Evolutionary conservation across 92 coral and sea anemone species (phyloP), one percentile per base, ranked within the genome.

Genomic region (Umimayanthus kanabou): DNA sequence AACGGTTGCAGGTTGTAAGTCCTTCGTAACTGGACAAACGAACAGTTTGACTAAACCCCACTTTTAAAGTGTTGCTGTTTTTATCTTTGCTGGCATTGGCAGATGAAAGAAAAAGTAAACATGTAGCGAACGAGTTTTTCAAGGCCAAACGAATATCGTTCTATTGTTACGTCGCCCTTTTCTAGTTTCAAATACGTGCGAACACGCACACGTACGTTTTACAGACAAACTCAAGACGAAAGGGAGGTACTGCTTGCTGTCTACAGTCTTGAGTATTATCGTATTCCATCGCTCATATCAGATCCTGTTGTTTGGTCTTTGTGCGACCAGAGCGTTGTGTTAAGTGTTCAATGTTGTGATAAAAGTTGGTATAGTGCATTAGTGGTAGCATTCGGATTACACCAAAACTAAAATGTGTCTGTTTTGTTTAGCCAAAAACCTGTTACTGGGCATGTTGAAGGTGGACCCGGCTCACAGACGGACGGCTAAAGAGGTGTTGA

Each of bases 391-490:
- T 6, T 58, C 20, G 20, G 84, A 33, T 18, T 72, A 22, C 18
- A 23, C n/a, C 42, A 23, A 26, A 28, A 33, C 25, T 26, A 69
- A 71, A 13, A 26, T 45, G 6, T 49, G 10, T 84, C 71, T 49
- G 22, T 18, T 85, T 16, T 39, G 72, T 47, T 30, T 90, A 96
- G 99, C 99, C 77, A 96, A 95, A 86, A 95, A 96, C 85, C 94
- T 96, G 74, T 85, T 96, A 71, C 98, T 95, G 83, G 99, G 99
- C 61, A 97, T 97, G 99, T 92, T 97, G 28, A 96, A 97, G 84
- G 98, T 96, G 69, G 99, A 96, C 93, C 99, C 99, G 82, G 99
- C 99, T 3, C 94, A 96, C 85, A 90, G 99, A 45, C 89, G 93
- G 45, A 96, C 99, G 26, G 99, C 99, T 29, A 96, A 95, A 78